phyloP scores from a whole-genome alignment of 2,888 invertebrate genomes.

The Apocheima hispidaria region DNA sequence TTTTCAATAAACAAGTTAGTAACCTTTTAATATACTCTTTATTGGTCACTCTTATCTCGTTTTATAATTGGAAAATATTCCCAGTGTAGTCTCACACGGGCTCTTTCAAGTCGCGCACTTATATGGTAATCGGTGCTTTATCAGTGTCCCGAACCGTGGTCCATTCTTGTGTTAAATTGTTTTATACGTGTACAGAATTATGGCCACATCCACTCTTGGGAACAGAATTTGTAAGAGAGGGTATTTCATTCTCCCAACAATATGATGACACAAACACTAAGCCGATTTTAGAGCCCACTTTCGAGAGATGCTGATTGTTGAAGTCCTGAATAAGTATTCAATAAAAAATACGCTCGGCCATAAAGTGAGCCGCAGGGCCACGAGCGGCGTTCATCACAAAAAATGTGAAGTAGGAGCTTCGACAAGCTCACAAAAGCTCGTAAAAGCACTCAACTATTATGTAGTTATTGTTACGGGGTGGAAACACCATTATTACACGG shows the following conservation, averaged over 20 bases:
- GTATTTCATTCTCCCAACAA: slow-evolving; percentile 66
- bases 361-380: slow-evolving; percentile 68
- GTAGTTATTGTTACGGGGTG: slow-evolving; percentile 86
- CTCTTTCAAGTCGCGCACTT: slow-evolving; percentile 45
- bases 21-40: slow-evolving; percentile 59
- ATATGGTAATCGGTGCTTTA: slow-evolving; percentile 65
- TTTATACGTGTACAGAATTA: slow-evolving; percentile 36
- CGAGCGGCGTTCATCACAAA: slow-evolving; percentile 77
- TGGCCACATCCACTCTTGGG: slow-evolving; percentile 26
- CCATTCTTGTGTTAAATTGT: slow-evolving; percentile 51
- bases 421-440: slow-evolving; percentile 85
- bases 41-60: slow-evolving; percentile 60
- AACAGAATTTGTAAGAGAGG: slow-evolving; percentile 44
- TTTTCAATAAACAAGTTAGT: slow-evolving; percentile 60
- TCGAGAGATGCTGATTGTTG: slow-evolving; percentile 62
- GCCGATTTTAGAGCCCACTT: slow-evolving; percentile 61
- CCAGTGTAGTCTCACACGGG: slow-evolving; percentile 17
- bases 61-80: slow-evolving; percentile 63
- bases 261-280: slow-evolving; percentile 64
- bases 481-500: slow-evolving; percentile 85
- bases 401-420: slow-evolving; percentile 81
- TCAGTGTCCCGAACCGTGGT: slow-evolving; percentile 56
- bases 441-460: slow-evolving; percentile 85
- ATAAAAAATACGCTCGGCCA: slow-evolving; percentile 74
- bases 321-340: slow-evolving; percentile 75